A percentile compares a stretch with the other conserved stretches of the same genome.
These are phyloP conservation scores for Emmelina monodactyla DNA, from an alignment of 2,888 invertebrate species.

Conservation along the genomic window DNA sequence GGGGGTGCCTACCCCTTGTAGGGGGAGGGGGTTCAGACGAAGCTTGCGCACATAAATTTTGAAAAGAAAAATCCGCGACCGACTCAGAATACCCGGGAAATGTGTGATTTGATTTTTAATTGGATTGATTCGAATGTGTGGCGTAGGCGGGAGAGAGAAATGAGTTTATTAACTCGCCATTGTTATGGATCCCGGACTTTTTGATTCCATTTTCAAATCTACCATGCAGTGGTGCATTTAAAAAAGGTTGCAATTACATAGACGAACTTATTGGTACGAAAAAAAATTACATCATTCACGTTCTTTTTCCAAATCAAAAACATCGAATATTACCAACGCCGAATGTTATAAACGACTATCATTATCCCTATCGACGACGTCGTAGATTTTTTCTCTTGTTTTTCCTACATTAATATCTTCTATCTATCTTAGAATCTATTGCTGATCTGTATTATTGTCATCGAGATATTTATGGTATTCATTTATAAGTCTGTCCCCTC, in stretches of 20 bases:
- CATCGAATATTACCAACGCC: too few relatives aligned
- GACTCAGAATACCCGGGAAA: constrained; percentile 31
- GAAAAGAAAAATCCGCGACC: constrained; percentile 62
- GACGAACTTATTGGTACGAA: too few relatives aligned
- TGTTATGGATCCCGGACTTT: too few relatives aligned
- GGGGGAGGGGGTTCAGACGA: constrained; percentile 42
- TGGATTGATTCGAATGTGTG: constrained; percentile 35
- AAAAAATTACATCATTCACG: too few relatives aligned
- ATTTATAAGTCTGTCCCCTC: constrained; percentile 63
- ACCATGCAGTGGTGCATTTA: too few relatives aligned
- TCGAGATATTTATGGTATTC: constrained; percentile 62
- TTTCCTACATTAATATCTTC: constrained; percentile 60
- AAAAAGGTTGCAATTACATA: too few relatives aligned
- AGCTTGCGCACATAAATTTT: constrained; percentile 55
- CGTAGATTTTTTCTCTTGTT: constrained; percentile 58
- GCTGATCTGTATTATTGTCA: constrained; percentile 68
- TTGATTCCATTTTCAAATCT: too few relatives aligned
- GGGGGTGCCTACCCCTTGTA: constrained; percentile 17
- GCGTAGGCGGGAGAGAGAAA: too few relatives aligned
- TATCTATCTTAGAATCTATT: constrained; percentile 44
- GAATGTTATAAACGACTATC: too few relatives aligned
- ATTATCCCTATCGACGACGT: too few relatives aligned
- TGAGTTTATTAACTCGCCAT: too few relatives aligned
- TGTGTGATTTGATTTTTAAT: constrained; percentile 65
- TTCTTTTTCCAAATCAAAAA: too few relatives aligned